phyloP scores from a whole-genome alignment of 2,888 invertebrate genomes.

The Dendrolimus pini region DNA sequence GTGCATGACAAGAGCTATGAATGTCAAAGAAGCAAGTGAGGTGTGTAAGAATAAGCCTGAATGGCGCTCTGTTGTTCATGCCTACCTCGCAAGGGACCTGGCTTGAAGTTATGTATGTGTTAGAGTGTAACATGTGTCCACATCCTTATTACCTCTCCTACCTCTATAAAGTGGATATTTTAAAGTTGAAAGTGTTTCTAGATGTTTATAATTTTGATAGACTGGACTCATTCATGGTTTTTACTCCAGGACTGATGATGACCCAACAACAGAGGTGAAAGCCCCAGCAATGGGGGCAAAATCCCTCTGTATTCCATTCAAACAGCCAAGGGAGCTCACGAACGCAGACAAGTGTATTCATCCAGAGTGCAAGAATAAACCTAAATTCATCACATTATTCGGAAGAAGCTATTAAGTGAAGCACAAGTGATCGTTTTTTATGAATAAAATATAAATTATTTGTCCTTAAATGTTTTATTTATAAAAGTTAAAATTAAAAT shows the following conservation, averaged over 20 bases:
- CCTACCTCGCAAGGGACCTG: no score
- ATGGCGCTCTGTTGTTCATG: no score
- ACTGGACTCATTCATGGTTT: no score
- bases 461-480: conserved; percentile 13
- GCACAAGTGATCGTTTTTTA: conserved; percentile 17
- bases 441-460: conserved; percentile 31
- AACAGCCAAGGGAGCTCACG: conserved; percentile 83
- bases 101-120: no score
- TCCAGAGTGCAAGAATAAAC: conserved; percentile 87
- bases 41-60: no score
- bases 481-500: neutral
- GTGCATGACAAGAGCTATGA: no score
- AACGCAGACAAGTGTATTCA: conserved; percentile 88
- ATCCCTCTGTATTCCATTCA: conserved; percentile 97
- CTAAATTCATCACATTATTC: conserved; percentile 93
- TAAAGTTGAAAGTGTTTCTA: no score
- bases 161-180: no score
- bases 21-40: no score
- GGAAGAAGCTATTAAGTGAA: conserved; percentile 90
- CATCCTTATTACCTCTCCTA: no score
- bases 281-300: conserved; percentile 99
- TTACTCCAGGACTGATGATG: conserved; percentile 77
- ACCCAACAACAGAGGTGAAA: conserved; percentile 79
- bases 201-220: no score
- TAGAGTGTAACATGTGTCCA: no score